Base-by-base conservation (phyloP, 2,113 vertebrate species). In the Muntiacus muntjak region DNA sequence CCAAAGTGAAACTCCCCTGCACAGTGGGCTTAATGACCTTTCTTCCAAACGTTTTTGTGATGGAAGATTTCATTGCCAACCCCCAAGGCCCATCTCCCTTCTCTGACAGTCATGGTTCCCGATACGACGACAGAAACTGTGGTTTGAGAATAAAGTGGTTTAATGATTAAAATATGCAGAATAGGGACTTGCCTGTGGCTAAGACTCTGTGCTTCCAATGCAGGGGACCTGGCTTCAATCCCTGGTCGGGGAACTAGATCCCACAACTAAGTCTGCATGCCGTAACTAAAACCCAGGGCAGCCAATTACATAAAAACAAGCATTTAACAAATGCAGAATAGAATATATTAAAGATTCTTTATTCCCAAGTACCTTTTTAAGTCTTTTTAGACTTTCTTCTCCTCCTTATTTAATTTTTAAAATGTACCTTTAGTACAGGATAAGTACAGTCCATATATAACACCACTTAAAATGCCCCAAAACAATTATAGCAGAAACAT, bases 391-490 rank as follows among this genome's bases (percentile, higher is more conserved):
- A 50, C 25, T 82, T 88, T 67, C 28, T 67, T 25, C 7, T 90
- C 40, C 11, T 96, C 45, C 21, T 81, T 25, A 50, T 85, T 89
- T 92, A 28, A 81, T 93, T 91, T 97, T 93, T 85, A 54, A 97
- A 91, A 57, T 93, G 19, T 92, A 40, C 19, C 26, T 40, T 57
- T 95, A 21, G 28, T 54, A 28, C 4, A 71, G n/a, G 14, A 19
- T 92, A 76, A 60, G 78, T 50, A 64, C 16, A 87, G 7, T 93
- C 6, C 40, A 64, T 47, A 86, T 76, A 54, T 74, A 67, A 82
- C 28, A 57, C 23, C 85, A 85, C 23, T 91, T 74, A 84, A 93
- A 47, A 60, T 33, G n/a, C 52, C 43, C 23, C 15, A 5, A 64
- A 79, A 62, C 19, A 81, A 33, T 64, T 15, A 17, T 0, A 79